Evolutionary conservation across 2,113 vertebrate species (phyloP).

Genomic region (Halcyon malimbica): DNA sequence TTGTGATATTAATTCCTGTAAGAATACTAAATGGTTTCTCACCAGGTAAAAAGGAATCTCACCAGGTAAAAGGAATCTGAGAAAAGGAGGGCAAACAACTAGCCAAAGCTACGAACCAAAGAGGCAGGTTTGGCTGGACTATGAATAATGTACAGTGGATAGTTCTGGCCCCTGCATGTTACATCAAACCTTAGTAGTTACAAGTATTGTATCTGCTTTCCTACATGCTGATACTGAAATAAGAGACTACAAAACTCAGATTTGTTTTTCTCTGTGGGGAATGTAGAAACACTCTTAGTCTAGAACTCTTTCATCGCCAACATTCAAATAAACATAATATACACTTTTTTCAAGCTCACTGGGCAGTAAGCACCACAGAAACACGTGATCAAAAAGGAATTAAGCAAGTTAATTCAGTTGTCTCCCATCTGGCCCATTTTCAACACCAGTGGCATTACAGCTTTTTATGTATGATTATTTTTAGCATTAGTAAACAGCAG

Average conservation of each 20-base stretch:
- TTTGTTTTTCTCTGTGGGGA: not conserved
- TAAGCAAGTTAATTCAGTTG: not conserved
- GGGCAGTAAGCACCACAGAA: not conserved
- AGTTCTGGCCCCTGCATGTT: not conserved
- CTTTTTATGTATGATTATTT: not conserved
- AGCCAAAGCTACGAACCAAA: not conserved
- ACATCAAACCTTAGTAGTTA: not conserved
- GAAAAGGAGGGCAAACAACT: not conserved
- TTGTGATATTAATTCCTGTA: not conserved
- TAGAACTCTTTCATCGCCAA: not conserved
- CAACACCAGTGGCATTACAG: not conserved
- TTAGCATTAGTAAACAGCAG: slow-evolving; percentile 14
- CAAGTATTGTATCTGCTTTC: not conserved
- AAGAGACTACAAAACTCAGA: not conserved
- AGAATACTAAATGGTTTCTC: not conserved
- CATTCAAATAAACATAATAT: not conserved
- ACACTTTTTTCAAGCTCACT: not conserved
- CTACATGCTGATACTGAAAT: not conserved
- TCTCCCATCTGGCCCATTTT: slow-evolving; percentile 12
- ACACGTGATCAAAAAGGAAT: not conserved
- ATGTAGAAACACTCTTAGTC: not conserved
- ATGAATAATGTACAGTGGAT: not conserved
- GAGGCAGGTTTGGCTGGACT: not conserved
- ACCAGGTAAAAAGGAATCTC: not conserved
- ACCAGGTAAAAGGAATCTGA: not conserved